Evolutionary conservation across 2,797 vertebrate species (phyloP), one percentile per base, ranked within the genome.

Genomic region (Parambassis ranga): DNA sequence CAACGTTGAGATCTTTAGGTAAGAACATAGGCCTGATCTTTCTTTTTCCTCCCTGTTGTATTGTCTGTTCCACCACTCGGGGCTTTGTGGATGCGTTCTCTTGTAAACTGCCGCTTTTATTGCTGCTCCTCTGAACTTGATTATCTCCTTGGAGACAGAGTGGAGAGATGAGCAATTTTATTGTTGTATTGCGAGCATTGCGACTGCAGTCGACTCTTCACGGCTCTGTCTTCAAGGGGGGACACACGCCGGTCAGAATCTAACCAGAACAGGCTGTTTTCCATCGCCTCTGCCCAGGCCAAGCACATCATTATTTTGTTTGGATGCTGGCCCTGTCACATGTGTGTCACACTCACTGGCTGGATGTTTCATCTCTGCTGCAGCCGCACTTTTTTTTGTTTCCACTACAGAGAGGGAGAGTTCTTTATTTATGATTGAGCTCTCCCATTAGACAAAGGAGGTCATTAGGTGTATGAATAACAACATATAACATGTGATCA

Each of bases 201-300:
- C 4, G 15, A 51, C 44, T 44, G 64, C 47, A 71, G 58, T 23
- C 16, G 35, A 46, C 26, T 74, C 50, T 52, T 62, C 35, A 3
- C 8, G 6, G 30, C 39, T 64, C 50, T 51, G 47, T 37, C 46
- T 76, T 72, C 41, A 74, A 14, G 48, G 53, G 41, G 50, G 38
- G 48, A 80, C 62, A 69, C 49, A 58, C 42, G 50, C 37, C n/a
- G 66, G 71, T 81, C 78, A 67, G 56, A 65, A 36, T 77, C 60
- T 71, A 83, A 84, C 53, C 51, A 85, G 72, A 70, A 58, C 79
- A 82, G 66, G 82, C 79, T 87, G 82, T 85, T 86, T 85, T 88
- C 83, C 80, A 81, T 62, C 3, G 56, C 50, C 60, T 61, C 30
- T 57, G 50, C 59, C 69, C 65, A 10, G 46, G 60, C 72, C 74